Base-by-base conservation (phyloP, 1,140 invertebrate species). In the Galendromus occidentalis region DNA sequence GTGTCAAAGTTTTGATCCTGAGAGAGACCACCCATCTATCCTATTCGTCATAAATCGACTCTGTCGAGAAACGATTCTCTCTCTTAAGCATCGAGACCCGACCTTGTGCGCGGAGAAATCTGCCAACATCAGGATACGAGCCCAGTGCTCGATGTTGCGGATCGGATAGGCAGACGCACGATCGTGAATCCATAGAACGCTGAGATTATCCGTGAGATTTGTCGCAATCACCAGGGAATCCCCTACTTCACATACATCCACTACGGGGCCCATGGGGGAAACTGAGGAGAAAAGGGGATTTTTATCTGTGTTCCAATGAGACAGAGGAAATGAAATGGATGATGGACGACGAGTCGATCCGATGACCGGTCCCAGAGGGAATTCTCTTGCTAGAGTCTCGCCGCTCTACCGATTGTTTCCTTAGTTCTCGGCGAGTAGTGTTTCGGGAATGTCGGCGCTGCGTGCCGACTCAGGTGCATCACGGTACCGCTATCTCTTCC, bases 381-480 rank as follows among this genome's bases (percentile, higher is more conserved):
- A n/a, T n/a, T n/a, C n/a, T n/a, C n/a, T n/a, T n/a, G n/a, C n/a
- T 14, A 22, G 18, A 47, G 14, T 47, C 45, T 47, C 45, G 18
- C 7, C 14, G 4, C 18, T 47, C 18, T 47, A 59, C 51, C 51
- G 17, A 29, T 22, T 1, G 33, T 33, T 33, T n/a, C 14, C 17
- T 22, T 59, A 17, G 51, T 9, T 25, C 20, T 25, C 33, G 14
- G 51, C 1, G 51, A 14, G 51, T 59, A 59, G 12, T 25, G 2
- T 25, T 59, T 59, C 25, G 51, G 51, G 51, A 59, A 59, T 22
- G n/a, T 59, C 22, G 51, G 51, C 51, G 51, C 22, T 59, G 51
- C 51, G 33, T 59, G 20, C 17, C 51, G 51, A 25, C 22, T 59
- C 14, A 59, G 9, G 33, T 59, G 51, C 14, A 59, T 29, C 1